Percentiles rank a stretch among this genome's conserved stretches.
Conservation (phyloP, 1,140 invertebrate genomes). For the Charaxes varanes region DNA sequence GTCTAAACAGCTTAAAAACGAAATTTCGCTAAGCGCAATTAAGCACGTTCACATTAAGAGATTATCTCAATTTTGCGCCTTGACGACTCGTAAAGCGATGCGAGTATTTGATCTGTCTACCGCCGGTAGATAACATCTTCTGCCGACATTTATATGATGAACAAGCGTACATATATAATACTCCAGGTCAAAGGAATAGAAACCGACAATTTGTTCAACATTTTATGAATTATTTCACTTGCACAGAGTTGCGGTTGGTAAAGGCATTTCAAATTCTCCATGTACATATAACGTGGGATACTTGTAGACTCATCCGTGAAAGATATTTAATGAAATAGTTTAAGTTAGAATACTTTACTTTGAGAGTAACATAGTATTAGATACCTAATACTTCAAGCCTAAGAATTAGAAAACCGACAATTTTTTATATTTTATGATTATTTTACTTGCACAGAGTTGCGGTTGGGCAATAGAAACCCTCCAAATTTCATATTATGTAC, state of each 20-base stretch:
- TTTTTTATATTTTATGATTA: constrained; percentile 29
- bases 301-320: too few relatives aligned
- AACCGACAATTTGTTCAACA: constrained; percentile 23
- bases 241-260: constrained; percentile 7
- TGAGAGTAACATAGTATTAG: too few relatives aligned
- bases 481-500: too few relatives aligned
- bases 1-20: too few relatives aligned
- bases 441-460: constrained; percentile 17
- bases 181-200: constrained; percentile 10
- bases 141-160: constrained; percentile 55
- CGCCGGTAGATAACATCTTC: constrained; percentile 47
- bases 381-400: background rate
- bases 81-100: constrained; percentile 43
- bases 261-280: constrained; percentile 9
- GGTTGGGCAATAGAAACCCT: too few relatives aligned
- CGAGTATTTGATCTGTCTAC: constrained; percentile 53
- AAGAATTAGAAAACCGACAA: constrained; percentile 21
- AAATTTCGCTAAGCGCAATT: constrained; percentile 16
- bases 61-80: constrained; percentile 60
- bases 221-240: constrained; percentile 31
- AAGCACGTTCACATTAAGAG: constrained; percentile 26
- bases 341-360: too few relatives aligned
- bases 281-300: constrained; percentile 11
- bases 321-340: too few relatives aligned
- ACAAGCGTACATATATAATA: constrained; percentile 19